Base-by-base conservation (phyloP, 2,797 vertebrate genomes). In the Enteromius unitaeniatus region DNA sequence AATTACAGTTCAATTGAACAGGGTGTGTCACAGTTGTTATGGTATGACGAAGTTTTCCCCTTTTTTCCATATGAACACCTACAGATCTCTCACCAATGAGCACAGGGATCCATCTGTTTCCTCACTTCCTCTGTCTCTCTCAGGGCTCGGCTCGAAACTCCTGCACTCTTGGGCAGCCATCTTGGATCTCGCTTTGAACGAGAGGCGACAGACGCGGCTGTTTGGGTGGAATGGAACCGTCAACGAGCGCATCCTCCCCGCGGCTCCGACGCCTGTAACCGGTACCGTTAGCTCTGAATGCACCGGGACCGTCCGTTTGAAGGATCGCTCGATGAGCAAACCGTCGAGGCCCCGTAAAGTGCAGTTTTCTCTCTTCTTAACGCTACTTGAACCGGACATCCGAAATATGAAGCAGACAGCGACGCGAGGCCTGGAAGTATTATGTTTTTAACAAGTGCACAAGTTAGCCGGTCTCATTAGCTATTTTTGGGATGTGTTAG, bases 181-280 rank as follows among this genome's bases (percentile, higher is more conserved):
- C 97, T 98, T 99, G 97, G 95, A 96, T 95, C 94, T 93, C 94
- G 94, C 92, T 93, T 90, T 89, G n/a, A 93, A 81, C 90, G 91
- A 3, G 88, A 72, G 88, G 90, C 92, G 87, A 91, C 91, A 87
- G 87, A 89, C 84, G 91, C 92, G 92, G 92, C 93, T 94, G 81
- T 19, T 83, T 49, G 91, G 92, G 88, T 90, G 92, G 88, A 91
- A 92, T 89, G 87, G 92, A 93, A 79, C 89, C 91, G 79, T 88
- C 84, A 82, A 88, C 84, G 85, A 92, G 88, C 67, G 21, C 15
- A 47, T 68, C 10, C 28, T 77, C 49, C 55, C 49, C 75, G 53
- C 77, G 55, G 67, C 31, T 11, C 3, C 42, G 72, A 80, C 31
- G 34, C 70, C 47, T 75, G 51, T 88, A 60, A 84, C 70, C 13